Percentiles rank a stretch among this genome's conserved stretches.
Evolutionary conservation across 2,888 invertebrate genomes (phyloP).

Genomic region (Drosophila neutralis): DNA sequence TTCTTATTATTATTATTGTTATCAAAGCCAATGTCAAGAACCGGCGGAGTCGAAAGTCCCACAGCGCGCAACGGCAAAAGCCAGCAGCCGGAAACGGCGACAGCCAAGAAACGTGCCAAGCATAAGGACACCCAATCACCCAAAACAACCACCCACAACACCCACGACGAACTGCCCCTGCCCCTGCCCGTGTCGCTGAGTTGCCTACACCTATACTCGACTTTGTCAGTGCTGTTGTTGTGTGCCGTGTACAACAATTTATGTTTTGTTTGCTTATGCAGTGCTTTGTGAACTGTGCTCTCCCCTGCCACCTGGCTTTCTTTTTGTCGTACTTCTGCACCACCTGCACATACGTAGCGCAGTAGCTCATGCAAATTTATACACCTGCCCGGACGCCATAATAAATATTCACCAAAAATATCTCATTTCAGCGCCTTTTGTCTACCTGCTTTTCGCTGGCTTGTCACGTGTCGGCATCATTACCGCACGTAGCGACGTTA

Average conservation of each 20-base stretch:
- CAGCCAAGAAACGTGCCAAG: conserved; percentile 58
- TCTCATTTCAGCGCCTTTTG: conserved; percentile 78
- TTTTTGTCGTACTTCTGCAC: conserved; percentile 5
- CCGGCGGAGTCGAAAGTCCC: conserved; percentile 26
- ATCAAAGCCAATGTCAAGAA: conserved; percentile 72
- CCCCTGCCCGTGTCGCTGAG: background rate
- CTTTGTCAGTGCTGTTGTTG: background rate
- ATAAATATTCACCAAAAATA: conserved; percentile 75
- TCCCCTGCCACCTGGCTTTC: conserved; percentile 1
- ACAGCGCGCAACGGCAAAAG: conserved; percentile 19
- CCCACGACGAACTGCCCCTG: background rate
- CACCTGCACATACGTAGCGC: conserved; percentile 32
- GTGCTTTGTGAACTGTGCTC: conserved; percentile 62
- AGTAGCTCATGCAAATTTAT: conserved; percentile 76
- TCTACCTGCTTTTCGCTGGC: conserved; percentile 69
- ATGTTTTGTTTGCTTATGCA: conserved; percentile 79
- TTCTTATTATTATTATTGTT: conserved; percentile 74
- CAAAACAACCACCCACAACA: background rate
- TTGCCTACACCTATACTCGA: conserved; percentile 22
- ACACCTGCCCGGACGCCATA: conserved; percentile 69
- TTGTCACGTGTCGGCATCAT: conserved; percentile 84
- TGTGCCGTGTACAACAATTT: conserved; percentile 60
- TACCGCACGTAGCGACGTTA: conserved; percentile 83
- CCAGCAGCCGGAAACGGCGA: conserved; percentile 43
- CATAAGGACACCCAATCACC: conserved; percentile 41